A percentile compares a stretch with the other conserved stretches of the same genome.
Conservation (phyloP, 2,888 invertebrate species). For the Thymelicus sylvestris region DNA sequence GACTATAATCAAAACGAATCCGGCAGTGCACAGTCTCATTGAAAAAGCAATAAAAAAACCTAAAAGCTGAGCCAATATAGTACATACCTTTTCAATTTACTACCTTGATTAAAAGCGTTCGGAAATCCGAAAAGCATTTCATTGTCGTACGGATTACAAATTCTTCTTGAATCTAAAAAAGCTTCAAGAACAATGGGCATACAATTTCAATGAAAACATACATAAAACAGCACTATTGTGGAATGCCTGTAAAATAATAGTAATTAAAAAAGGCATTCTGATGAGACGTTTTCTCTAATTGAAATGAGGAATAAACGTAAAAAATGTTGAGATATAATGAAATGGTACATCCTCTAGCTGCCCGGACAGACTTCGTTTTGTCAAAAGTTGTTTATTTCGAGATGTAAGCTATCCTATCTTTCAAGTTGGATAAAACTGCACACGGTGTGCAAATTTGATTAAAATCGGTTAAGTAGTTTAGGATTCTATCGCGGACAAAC, state of each 20-base stretch:
- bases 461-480: too few relatives aligned
- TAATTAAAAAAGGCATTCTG: background rate
- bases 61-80: conserved; percentile 34
- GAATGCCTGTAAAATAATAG: conserved; percentile 33
- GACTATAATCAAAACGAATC: background rate
- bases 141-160: conserved; percentile 38
- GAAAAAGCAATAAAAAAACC: conserved; percentile 39
- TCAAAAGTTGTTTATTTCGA: too few relatives aligned
- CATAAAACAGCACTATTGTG: conserved; percentile 11
- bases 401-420: too few relatives aligned
- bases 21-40: conserved; percentile 34
- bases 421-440: too few relatives aligned
- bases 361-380: too few relatives aligned
- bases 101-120: conserved; percentile 43
- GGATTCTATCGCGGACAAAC: too few relatives aligned
- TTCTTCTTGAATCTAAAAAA: conserved; percentile 44
- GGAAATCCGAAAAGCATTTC: conserved; percentile 44
- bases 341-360: too few relatives aligned
- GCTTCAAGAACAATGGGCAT: conserved; percentile 38
- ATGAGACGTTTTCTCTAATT: too few relatives aligned
- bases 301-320: too few relatives aligned
- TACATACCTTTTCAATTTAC: conserved; percentile 40
- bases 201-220: conserved; percentile 34
- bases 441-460: too few relatives aligned
- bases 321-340: too few relatives aligned